Base-by-base conservation (phyloP, 2,113 vertebrate genomes). In the Lepus americanus region DNA sequence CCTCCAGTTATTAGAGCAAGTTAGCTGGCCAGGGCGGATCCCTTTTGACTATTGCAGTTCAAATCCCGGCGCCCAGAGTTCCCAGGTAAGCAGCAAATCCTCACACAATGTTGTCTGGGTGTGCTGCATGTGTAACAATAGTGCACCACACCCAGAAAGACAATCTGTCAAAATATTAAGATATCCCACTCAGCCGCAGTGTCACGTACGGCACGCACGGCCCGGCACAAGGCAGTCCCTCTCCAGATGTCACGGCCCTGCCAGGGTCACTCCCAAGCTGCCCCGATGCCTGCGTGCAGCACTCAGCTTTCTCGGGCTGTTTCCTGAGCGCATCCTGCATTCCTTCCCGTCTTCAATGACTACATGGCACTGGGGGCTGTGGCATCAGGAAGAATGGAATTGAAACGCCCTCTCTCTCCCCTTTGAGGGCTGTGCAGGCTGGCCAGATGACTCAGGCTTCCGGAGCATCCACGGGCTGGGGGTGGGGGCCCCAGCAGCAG, bases 101-200 rank as follows among this genome's bases (percentile, higher is more conserved):
- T 94, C 89, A 39, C 2, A 94, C 89, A 94, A 79, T 83, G 91
- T 67, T 82, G 78, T 49, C 94, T 94, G 93, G 91, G 90, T 95
- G 90, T 96, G 94, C 36, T 0, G 86, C 70, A 61, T 90, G n/a
- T 29, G 36, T 82, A 95, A 95, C 88, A 97, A 95, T 83, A 83
- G n/a, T 4, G 7, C 19, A 55, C 96, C 97, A 96, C 96, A 87
- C 97, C 97, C 96, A 87, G 95, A 95, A 95, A 97, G 82, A 95
- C 82, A 92, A 96, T 96, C 90, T 70, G 90, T 84, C 96, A 70
- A 81, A 95, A 84, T 92, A 87, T 77, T 55, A 66, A 92, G 74
- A 66, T 88, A 76, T 76, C 90, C 89, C 78, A 61, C 88, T 72
- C 77, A 92, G 77, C 51, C 77, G n/a, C 64, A 25, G 5, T 59